Evolutionary conservation across 2,888 invertebrate genomes (phyloP).

Genomic region (Caenorhabditis afra): DNA sequence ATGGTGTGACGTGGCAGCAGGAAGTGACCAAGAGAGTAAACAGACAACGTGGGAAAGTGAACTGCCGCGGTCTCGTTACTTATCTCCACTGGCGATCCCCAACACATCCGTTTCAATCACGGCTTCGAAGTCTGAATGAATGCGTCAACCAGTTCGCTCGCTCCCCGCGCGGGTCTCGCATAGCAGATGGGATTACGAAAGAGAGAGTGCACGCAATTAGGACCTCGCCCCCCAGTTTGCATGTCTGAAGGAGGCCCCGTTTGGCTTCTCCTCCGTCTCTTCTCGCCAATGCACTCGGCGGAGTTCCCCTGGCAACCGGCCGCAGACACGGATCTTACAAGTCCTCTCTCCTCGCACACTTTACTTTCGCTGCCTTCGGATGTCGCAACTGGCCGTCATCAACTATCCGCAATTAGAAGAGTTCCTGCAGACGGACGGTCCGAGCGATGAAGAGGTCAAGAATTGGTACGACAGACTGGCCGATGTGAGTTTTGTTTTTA

Average conservation of each 20-base stretch:
- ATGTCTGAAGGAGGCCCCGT: not conserved
- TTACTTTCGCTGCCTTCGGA: too few species aligned
- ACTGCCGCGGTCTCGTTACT: too few species aligned
- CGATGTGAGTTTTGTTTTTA: slow-evolving; percentile 57
- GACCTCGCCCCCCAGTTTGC: not conserved
- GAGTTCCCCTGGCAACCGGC: slow-evolving; percentile 46
- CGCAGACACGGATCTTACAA: slow-evolving; percentile 4
- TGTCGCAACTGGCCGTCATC: slow-evolving; percentile 51
- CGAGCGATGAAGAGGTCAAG: slow-evolving; percentile 66
- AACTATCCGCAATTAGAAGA: slow-evolving; percentile 54
- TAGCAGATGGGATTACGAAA: slow-evolving; percentile 4
- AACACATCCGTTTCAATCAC: not conserved
- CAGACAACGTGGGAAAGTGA: not conserved
- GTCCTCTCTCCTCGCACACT: slow-evolving; percentile 2
- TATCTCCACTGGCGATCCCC: too few species aligned
- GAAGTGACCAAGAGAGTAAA: too few species aligned
- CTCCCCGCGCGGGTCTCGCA: too few species aligned
- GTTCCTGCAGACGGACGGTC: slow-evolving; percentile 44
- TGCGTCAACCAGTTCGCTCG: too few species aligned
- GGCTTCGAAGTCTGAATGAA: not conserved
- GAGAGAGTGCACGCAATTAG: slow-evolving; percentile 6
- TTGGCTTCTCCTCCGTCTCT: slow-evolving; percentile 5
- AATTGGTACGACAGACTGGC: slow-evolving; percentile 69
- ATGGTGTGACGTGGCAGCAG: slow-evolving; percentile 11
- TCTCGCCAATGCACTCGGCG: not conserved